Evolutionary conservation across 1,140 invertebrate species (phyloP).

Genomic region (Pogonognathellus flavescens): DNA sequence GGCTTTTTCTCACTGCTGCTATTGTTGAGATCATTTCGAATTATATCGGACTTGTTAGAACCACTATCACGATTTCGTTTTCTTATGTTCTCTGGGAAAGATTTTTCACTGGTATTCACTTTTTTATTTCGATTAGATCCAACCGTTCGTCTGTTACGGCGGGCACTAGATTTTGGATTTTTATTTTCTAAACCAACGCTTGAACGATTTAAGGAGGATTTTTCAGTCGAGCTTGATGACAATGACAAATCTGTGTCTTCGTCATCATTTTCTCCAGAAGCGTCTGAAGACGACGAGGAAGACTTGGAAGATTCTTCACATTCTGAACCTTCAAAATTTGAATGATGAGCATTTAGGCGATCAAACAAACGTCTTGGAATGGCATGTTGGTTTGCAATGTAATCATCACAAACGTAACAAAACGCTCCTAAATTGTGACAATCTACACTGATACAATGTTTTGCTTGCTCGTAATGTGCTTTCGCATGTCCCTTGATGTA

Average conservation of each 20-base stretch:
- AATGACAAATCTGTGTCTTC: constrained; percentile 9
- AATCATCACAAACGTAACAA: constrained; percentile 74
- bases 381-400: constrained; percentile 28
- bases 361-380: constrained; percentile 56
- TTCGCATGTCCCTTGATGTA: constrained; percentile 85
- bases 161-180: neutral
- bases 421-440: constrained; percentile 77
- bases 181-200: constrained; percentile 1
- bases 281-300: constrained; percentile 13
- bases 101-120: constrained; percentile 19
- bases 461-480: constrained; percentile 76
- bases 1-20: constrained; percentile 38
- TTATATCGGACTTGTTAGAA: constrained; percentile 4
- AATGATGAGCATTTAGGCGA: constrained; percentile 29
- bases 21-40: constrained; percentile 24
- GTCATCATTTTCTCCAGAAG: neutral
- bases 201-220: neutral
- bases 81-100: neutral
- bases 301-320: constrained; percentile 6
- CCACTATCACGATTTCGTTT: neutral
- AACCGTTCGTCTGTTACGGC: constrained; percentile 6
- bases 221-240: constrained; percentile 11
- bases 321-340: constrained; percentile 25
- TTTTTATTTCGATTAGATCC: neutral
- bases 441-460: constrained; percentile 54